A percentile compares a stretch with the other conserved stretches of the same genome.
Conservation (phyloP, 2,888 invertebrate species). For the Agrochola litura region DNA sequence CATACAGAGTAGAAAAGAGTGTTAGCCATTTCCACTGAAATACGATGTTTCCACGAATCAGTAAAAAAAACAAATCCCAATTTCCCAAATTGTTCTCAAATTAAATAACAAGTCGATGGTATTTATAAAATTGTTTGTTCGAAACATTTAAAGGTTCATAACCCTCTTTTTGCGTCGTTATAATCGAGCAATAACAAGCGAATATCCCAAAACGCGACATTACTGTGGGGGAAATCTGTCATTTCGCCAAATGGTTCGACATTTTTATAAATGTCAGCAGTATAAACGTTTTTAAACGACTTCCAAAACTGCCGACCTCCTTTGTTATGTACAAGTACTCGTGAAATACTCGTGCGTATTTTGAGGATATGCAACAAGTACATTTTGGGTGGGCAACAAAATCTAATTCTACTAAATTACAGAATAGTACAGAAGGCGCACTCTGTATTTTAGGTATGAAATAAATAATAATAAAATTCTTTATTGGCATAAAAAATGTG, state of each 20-base stretch:
- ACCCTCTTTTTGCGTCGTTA: constrained; percentile 8
- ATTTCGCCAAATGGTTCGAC: constrained; percentile 45
- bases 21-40: too few relatives aligned
- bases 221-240: constrained; percentile 55
- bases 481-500: too few relatives aligned
- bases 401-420: too few relatives aligned
- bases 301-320: constrained; percentile 24
- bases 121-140: constrained; percentile 22
- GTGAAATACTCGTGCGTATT: neutral
- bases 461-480: too few relatives aligned
- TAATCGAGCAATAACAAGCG: constrained; percentile 30
- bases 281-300: constrained; percentile 45
- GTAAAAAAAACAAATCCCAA: neutral
- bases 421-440: too few relatives aligned
- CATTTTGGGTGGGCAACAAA: neutral
- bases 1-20: too few relatives aligned
- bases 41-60: neutral
- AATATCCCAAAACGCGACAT: constrained; percentile 37
- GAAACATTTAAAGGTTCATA: constrained; percentile 12
- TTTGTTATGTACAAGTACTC: neutral
- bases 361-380: neutral
- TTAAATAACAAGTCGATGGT: constrained; percentile 6
- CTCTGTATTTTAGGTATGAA: too few relatives aligned
- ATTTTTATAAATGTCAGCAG: constrained; percentile 55
- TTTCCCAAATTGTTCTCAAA: neutral